Percentiles rank a stretch among this genome's conserved stretches.
Evolutionary conservation across 2,797 vertebrate genomes (phyloP).

Genomic region (Arnoldichthys spilopterus): DNA sequence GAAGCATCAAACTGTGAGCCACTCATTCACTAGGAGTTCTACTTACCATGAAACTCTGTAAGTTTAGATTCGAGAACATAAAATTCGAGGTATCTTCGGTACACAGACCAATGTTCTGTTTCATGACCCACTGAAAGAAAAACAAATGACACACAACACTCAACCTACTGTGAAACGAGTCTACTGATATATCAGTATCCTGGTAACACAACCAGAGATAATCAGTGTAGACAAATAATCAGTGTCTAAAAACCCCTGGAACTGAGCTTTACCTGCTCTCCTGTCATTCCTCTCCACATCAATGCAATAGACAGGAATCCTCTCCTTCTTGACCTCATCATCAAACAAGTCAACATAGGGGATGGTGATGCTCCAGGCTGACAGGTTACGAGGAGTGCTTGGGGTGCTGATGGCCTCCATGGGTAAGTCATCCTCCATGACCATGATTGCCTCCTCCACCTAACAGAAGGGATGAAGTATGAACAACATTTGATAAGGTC

Average conservation of each 20-base stretch:
- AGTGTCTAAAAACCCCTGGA: neutral
- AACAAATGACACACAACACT: neutral
- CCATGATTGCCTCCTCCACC: slow-evolving; percentile 97
- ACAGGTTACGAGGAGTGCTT: slow-evolving; percentile 92
- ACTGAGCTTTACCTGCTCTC: slow-evolving; percentile 83
- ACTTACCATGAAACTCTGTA: slow-evolving; percentile 93
- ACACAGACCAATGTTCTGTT: slow-evolving; percentile 88
- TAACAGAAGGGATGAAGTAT: slow-evolving; percentile 58
- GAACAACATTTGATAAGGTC: neutral
- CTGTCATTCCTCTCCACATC: slow-evolving; percentile 96
- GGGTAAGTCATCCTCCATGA: slow-evolving; percentile 94
- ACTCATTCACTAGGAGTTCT: neutral
- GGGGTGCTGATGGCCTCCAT: slow-evolving; percentile 88
- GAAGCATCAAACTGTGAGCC: neutral
- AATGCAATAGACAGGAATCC: slow-evolving; percentile 95
- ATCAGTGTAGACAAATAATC: neutral
- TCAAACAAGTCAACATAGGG: slow-evolving; percentile 95
- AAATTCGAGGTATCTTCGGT: slow-evolving; percentile 92
- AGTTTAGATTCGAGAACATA: slow-evolving; percentile 96
- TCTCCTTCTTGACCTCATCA: slow-evolving; percentile 90
- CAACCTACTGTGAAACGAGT: no score
- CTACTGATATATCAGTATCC: no score
- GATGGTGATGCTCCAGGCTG: slow-evolving; percentile 94
- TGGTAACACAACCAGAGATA: no score
- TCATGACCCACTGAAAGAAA: slow-evolving; percentile 83